Evolutionary conservation across 2,797 vertebrate species (phyloP), one percentile per base, ranked within the genome.

Genomic region (Pygocentrus nattereri): DNA sequence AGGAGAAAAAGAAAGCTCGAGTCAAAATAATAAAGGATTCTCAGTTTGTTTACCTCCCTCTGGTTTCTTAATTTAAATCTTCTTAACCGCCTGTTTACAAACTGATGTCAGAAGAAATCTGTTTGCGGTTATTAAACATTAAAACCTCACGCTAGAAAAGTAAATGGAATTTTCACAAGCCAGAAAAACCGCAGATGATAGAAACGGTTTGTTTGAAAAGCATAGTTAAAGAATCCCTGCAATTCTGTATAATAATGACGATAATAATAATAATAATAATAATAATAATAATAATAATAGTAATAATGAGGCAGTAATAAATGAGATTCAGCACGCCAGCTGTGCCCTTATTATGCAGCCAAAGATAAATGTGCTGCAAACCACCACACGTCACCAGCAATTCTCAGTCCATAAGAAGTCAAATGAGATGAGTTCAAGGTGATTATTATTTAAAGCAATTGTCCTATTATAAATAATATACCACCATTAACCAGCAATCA

Each of bases 401-500:
- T 94, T 83, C 92, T 91, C 87, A 93, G 88, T 90, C 89, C 87
- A 90, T 84, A 89, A 93, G 89, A 92, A 94, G 92, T 94, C 93
- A 95, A 93, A 94, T 93, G 92, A 94, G 92, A 92, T 91, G 91
- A 94, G 90, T 93, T 94, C 92, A 93, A 94, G 92, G 93, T 95
- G 93, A 94, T 95, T 94, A 95, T 95, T 95, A 95, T 95, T 95
- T 95, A 94, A 94, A 94, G 93, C 93, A 94, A 95, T 95, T 94
- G 93, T 95, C 92, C 92, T 93, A 93, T 95, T 95, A 96, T 95
- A 95, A 95, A 95, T 95, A 95, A 95, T 94, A 95, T 89, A 94
- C 93, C 92, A 92, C 93, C 94, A 95, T 95, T 95, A 95, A 95
- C 89, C 92, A 94, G 93, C 93, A 94, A 95, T 95, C 94, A 94